Evolutionary conservation across 2,888 invertebrate genomes (phyloP).

Genomic region (Troides oblongomaculatus): DNA sequence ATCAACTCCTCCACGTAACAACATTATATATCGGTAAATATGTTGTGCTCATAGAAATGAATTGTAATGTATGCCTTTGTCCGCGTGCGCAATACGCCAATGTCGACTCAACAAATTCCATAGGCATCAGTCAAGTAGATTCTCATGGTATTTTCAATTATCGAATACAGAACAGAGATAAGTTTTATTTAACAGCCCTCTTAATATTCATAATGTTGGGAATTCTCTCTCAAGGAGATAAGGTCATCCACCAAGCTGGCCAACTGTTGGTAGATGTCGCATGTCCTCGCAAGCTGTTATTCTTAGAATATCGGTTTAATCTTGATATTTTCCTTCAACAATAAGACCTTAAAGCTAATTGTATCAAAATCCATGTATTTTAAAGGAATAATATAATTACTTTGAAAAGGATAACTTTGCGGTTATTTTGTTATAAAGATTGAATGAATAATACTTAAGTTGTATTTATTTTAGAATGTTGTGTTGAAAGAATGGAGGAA

Average conservation of each 20-base stretch:
- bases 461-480: too few species aligned
- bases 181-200: not conserved
- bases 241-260: too few species aligned
- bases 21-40: conserved; percentile 12
- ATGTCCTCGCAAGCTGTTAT: too few species aligned
- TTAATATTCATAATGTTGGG: not conserved
- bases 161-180: not conserved
- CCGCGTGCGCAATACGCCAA: conserved; percentile 37
- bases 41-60: conserved; percentile 22
- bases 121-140: conserved; percentile 37
- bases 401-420: not conserved
- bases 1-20: conserved; percentile 5
- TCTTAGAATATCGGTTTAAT: too few species aligned
- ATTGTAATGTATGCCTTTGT: conserved; percentile 22
- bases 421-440: too few species aligned
- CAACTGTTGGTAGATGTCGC: too few species aligned
- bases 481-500: too few species aligned
- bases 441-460: too few species aligned
- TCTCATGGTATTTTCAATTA: conserved; percentile 37
- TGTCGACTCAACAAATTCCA: conserved; percentile 41
- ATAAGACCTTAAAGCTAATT: not conserved
- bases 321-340: too few species aligned
- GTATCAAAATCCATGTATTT: not conserved
- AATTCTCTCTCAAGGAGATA: too few species aligned
- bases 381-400: not conserved